Evolutionary conservation across 1,140 invertebrate genomes (phyloP), one percentile per base, ranked within the genome.

Genomic region (Cyrtorhinus lividipennis): DNA sequence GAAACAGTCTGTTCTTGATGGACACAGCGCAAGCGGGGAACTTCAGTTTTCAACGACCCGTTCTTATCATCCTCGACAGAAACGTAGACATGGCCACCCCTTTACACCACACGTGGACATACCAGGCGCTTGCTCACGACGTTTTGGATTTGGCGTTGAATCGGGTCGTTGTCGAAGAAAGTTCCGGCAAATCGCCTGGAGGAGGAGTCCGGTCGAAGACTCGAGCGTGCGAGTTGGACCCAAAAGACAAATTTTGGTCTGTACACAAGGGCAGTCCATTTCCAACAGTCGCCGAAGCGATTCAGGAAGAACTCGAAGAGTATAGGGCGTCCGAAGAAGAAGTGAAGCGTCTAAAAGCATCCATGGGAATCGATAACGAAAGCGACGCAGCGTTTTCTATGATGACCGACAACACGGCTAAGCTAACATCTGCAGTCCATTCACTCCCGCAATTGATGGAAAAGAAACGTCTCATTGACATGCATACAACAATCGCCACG

Each of bases 21-120:
- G 92, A 95, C 72, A 80, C 83, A 53, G 80, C 85, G 10, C 83
- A 87, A 69, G 76, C 82, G 0, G 83, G 81, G 27, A 88, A 88
- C 58, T 85, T 81, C 60, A 95, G 90, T 75, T 95, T 96, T 74
- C 92, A 95, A 68, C 78, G 95, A 62, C 95, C 95, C 2, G 75
- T 98, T 62, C 75, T 99, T 12, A 87, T 99, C 59, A 77, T 99
- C 64, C 78, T 98, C 53, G 97, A 99, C 75, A 79, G 97, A 64
- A 95, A 91, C 76, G 81, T 98, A 63, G 96, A 99, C 76, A 86
- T 99, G 80, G 92, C 95, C 0, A 98, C 95, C 18, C 93, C 93
- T 38, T 75, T 99, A 64, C 94, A 98, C 82, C 97, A 99, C 74
- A 97, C 96, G 2, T 99, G 97, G 97, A 99, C 95, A 0, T 99